These are phyloP conservation scores for Scaptomyza pallida DNA, from an alignment of 1,140 invertebrate genomes.

Conservation along the genomic window DNA sequence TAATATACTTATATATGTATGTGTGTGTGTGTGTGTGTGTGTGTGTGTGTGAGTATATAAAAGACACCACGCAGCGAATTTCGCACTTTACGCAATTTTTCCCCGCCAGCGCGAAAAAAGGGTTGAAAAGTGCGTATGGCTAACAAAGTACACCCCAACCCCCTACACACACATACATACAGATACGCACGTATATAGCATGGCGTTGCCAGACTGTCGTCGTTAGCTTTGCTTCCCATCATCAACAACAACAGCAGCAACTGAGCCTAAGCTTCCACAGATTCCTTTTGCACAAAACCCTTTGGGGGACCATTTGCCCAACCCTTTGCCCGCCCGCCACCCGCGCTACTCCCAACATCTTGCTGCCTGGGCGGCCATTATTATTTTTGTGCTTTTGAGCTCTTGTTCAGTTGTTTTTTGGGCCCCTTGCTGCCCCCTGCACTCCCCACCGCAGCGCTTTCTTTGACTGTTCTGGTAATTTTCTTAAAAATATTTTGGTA, in stretches of 20 bases:
- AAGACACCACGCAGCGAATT: conserved; percentile 45
- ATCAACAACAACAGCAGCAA: conserved; percentile 2
- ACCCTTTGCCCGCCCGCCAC: not conserved
- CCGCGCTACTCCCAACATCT: not conserved
- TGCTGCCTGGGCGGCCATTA: conserved; percentile 60
- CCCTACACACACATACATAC: conserved; percentile 26
- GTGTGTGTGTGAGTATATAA: no score
- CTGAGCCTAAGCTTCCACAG: conserved; percentile 38
- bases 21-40: no score
- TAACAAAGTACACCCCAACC: conserved; percentile 49
- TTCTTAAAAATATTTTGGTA: conserved; percentile 79
- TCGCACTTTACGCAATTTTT: conserved; percentile 80
- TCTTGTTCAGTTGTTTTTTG: conserved; percentile 33
- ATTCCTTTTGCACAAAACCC: conserved; percentile 31
- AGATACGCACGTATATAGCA: conserved; percentile 18
- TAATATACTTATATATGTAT: conserved; percentile 35
- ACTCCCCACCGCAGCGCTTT: conserved; percentile 13
- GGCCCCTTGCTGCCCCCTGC: not conserved
- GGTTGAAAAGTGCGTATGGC: conserved; percentile 78
- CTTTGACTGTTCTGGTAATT: conserved; percentile 68
- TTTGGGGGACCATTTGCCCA: conserved; percentile 12
- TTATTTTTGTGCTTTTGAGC: conserved; percentile 69
- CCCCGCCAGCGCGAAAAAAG: conserved; percentile 77
- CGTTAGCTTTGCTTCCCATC: conserved; percentile 27
- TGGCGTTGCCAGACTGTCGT: conserved; percentile 69